Conservation (phyloP, 2,888 invertebrate species). For the Notocelia uddmanniana region DNA sequence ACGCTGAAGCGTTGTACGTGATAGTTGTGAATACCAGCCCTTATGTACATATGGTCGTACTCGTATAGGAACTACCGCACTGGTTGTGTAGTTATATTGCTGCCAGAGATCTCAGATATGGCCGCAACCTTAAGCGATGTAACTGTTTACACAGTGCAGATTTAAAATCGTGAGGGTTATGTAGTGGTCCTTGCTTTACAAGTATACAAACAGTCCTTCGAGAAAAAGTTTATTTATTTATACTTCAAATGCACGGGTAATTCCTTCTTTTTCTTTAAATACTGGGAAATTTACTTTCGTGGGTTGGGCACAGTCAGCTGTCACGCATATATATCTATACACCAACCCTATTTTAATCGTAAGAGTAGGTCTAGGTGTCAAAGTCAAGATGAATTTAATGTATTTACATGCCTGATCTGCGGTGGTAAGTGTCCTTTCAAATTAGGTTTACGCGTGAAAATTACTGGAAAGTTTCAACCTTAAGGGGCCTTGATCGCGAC, state of each 20-base stretch:
- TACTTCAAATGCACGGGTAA: background rate
- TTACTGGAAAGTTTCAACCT: constrained; percentile 26
- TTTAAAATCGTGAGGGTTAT: background rate
- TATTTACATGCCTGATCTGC: background rate
- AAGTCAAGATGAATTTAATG: background rate
- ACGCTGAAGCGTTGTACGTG: background rate
- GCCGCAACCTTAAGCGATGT: constrained; percentile 34
- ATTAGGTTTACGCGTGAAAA: constrained; percentile 28
- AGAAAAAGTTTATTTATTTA: background rate
- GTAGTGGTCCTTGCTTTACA: background rate
- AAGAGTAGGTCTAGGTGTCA: background rate
- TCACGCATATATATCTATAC: background rate
- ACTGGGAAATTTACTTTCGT: background rate
- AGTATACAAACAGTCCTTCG: background rate
- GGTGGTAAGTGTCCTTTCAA: constrained; percentile 14
- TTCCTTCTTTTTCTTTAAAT: background rate
- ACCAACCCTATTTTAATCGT: background rate
- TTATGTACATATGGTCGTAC: constrained; percentile 11
- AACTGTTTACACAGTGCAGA: constrained; percentile 34
- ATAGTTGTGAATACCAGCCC: background rate
- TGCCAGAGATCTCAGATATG: constrained; percentile 37
- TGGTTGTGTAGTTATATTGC: constrained; percentile 23
- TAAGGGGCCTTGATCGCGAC: constrained; percentile 25
- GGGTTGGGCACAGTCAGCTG: background rate
- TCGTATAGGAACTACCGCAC: constrained; percentile 1